These are phyloP conservation scores for Epistrophe grossulariae DNA, from an alignment of 2,888 invertebrate species.

Conservation along the genomic window DNA sequence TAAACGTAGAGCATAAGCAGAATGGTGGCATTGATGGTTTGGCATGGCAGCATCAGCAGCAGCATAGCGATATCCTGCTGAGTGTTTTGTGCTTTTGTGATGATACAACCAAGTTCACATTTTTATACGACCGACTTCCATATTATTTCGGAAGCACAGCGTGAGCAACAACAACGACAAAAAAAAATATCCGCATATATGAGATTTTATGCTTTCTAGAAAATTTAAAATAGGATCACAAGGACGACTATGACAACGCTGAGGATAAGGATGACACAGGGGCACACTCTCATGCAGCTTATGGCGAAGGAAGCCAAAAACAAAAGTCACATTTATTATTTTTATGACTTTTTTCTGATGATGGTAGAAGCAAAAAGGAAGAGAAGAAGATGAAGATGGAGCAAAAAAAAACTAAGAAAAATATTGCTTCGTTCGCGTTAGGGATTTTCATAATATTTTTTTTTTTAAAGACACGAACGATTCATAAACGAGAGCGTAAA, in stretches of 20 bases:
- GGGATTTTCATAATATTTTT: constrained; percentile 31
- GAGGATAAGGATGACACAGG: background rate
- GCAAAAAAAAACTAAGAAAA: constrained; percentile 24
- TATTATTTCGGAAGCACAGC: constrained; percentile 49
- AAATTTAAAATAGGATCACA: constrained; percentile 63
- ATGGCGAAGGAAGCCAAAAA: constrained; percentile 30
- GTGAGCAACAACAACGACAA: background rate
- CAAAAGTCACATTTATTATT: constrained; percentile 71
- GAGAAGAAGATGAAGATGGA: background rate
- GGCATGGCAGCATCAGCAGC: background rate
- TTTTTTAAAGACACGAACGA: background rate
- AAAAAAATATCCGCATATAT: constrained; percentile 52
- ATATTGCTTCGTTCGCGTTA: constrained; percentile 51
- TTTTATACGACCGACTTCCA: constrained; percentile 7
- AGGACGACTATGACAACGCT: background rate
- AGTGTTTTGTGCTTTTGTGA: constrained; percentile 44
- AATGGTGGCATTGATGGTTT: constrained; percentile 9
- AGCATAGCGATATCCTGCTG: constrained; percentile 53
- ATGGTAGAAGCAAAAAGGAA: background rate
- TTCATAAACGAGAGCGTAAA: constrained; percentile 12
- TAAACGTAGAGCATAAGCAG: constrained; percentile 27
- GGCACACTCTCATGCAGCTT: background rate
- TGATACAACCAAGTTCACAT: constrained; percentile 27
- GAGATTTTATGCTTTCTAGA: constrained; percentile 48
- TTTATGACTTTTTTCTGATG: constrained; percentile 47